Conservation (phyloP, 1,140 invertebrate species). For the Cyclina sinensis region DNA sequence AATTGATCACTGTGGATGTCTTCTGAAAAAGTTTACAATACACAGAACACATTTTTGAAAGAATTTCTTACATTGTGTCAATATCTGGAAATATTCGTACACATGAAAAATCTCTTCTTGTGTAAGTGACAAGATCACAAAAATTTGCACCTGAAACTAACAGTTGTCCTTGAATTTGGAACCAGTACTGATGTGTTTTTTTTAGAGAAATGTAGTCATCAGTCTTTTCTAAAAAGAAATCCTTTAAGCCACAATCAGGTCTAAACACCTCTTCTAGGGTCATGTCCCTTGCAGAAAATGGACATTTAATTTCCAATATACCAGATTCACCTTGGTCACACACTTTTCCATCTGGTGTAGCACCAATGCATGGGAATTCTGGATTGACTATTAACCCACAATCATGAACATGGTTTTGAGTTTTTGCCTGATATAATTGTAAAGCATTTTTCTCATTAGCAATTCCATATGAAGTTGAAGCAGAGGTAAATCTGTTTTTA, state of each 20-base stretch:
- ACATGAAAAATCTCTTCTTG: background rate
- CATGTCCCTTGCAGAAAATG: too few relatives aligned
- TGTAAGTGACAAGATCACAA: conserved; percentile 53
- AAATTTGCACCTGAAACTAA: conserved; percentile 31
- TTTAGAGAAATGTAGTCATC: background rate
- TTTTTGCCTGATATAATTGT: conserved; percentile 14
- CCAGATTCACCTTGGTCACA: too few relatives aligned
- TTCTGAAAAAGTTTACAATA: background rate
- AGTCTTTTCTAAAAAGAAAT: conserved; percentile 1
- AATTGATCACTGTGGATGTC: too few relatives aligned
- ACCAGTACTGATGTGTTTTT: conserved; percentile 13
- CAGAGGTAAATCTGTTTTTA: background rate
- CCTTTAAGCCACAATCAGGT: too few relatives aligned
- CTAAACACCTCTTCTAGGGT: too few relatives aligned
- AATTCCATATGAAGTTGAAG: background rate
- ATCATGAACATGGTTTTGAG: conserved; percentile 63
- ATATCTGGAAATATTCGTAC: background rate
- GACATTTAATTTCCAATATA: too few relatives aligned
- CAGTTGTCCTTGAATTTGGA: conserved; percentile 47
- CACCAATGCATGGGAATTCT: too few relatives aligned
- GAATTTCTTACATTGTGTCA: background rate
- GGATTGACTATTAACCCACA: too few relatives aligned
- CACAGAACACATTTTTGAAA: conserved; percentile 3
- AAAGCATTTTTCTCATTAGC: conserved; percentile 26
- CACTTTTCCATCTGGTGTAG: too few relatives aligned